Conservation (phyloP, 2,888 invertebrate species). For the Cordilura impudica region DNA sequence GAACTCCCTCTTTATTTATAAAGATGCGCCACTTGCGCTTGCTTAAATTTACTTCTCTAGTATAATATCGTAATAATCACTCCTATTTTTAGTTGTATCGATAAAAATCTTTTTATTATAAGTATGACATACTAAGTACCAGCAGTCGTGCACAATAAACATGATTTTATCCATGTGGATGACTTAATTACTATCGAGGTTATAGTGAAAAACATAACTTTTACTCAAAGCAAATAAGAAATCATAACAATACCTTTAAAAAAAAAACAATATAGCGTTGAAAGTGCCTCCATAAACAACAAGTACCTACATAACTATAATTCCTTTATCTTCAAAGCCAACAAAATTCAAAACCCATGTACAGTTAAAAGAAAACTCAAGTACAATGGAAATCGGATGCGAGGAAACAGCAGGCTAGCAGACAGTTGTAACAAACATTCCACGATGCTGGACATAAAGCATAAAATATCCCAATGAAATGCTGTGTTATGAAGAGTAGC, state of each 20-base stretch:
- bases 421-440: conserved; percentile 56
- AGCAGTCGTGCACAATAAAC: background rate
- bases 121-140: background rate
- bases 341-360: conserved; percentile 33
- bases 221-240: background rate
- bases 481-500: too few species aligned
- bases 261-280: background rate
- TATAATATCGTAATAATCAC: too few species aligned
- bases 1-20: too few species aligned
- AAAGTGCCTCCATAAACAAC: conserved; percentile 73
- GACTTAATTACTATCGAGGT: conserved; percentile 30
- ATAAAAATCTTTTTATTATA: too few species aligned
- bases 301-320: conserved; percentile 55
- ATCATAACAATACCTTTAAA: background rate
- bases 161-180: background rate
- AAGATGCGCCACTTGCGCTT: too few species aligned
- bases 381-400: conserved; percentile 57
- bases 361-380: conserved; percentile 37
- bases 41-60: too few species aligned
- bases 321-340: conserved; percentile 23
- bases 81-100: too few species aligned
- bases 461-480: conserved; percentile 11
- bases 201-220: background rate
- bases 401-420: conserved; percentile 59
- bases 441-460: conserved; percentile 34